Base-by-base conservation (phyloP, 2,797 vertebrate genomes). In the Urosaurus nigricauda region DNA sequence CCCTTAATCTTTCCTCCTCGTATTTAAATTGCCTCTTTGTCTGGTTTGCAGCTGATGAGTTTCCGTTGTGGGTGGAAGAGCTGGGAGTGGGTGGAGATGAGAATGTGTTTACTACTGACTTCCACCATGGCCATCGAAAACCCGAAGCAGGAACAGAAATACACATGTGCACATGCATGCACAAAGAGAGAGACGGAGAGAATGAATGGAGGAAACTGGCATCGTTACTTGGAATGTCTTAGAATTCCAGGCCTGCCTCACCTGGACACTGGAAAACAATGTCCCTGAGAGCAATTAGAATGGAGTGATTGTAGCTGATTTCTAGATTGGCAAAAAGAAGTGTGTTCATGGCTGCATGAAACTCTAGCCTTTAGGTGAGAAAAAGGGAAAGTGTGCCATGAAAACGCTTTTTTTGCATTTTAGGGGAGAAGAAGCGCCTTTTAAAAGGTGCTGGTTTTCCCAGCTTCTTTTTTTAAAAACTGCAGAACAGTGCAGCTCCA, bases 1-100 rank as follows among this genome's bases (percentile, higher is more conserved):
- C 80, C 75, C 89, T 91, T 86, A 35, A 56, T 87, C 74, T 89
- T 73, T 71, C 26, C 79, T 89, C 82, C 74, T 19, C 37, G 35
- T 19, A 47, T 75, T 89, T 91, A 90, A 93, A 93, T 92, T 37
- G 85, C 51, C 83, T 77, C n/a, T 0, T 89, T 7, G 35, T 32
- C 70, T 37, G 63, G 58, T n/a, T 84, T 85, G 92, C 92, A 87
- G 9, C 17, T 0, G 0, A 26, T 71, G 88, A 93, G 74, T 77
- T 84, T 93, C 88, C 84, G 37, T n/a, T 73, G 83, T 83, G 73
- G 89, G 58, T 60, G 56, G 71, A 82, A 85, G 47, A 63, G 37
- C 32, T 75, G 37, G 37, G n/a, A 3, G 26, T 77, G 47, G 47
- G 12, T 80, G 13, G 79, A 68, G 51, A 43, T 43, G 19, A 81